Percentiles rank a stretch among this genome's conserved stretches.
phyloP scores from a whole-genome alignment of 2,888 invertebrate species.

The Archips crataeganus region DNA sequence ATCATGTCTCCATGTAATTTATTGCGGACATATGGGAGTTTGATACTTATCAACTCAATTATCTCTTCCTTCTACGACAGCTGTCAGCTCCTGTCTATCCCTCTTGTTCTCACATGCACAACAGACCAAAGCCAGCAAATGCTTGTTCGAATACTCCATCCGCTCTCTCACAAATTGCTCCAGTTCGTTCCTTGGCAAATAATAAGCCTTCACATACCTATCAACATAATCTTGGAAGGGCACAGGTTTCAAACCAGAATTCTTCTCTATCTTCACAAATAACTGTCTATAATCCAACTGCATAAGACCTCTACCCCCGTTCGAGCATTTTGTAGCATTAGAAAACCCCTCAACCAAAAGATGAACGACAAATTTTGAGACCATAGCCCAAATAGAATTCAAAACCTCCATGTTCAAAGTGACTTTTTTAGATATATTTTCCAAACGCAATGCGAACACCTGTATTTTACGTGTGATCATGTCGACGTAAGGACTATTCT shows the following conservation, averaged over 20 bases:
- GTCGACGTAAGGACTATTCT: slow-evolving; percentile 96
- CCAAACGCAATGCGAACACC: slow-evolving; percentile 91
- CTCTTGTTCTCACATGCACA: slow-evolving; percentile 96
- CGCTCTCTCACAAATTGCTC: slow-evolving; percentile 96
- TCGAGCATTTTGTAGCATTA: slow-evolving; percentile 96
- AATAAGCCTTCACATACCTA: slow-evolving; percentile 98
- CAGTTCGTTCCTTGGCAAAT: slow-evolving; percentile 94
- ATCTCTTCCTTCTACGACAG: slow-evolving; percentile 88
- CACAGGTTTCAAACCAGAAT: slow-evolving; percentile 93
- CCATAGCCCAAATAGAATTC: slow-evolving; percentile 93
- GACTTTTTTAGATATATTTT: slow-evolving; percentile 89
- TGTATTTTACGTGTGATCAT: slow-evolving; percentile 91
- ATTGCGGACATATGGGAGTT: too few species aligned
- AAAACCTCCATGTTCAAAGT: slow-evolving; percentile 90
- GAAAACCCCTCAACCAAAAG: slow-evolving; percentile 97
- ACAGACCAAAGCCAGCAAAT: slow-evolving; percentile 92
- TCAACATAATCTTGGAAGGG: slow-evolving; percentile 97
- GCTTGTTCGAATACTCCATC: slow-evolving; percentile 95
- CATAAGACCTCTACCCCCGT: slow-evolving; percentile 98
- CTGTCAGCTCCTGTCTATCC: slow-evolving; percentile 91
- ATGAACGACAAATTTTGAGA: slow-evolving; percentile 94
- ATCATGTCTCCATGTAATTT: too few species aligned
- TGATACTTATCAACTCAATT: neutral
- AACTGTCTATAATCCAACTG: slow-evolving; percentile 98
- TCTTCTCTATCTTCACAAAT: slow-evolving; percentile 94